A percentile compares a stretch with the other conserved stretches of the same genome.
These are phyloP conservation scores for Trissoscelio sp. DNA, from an alignment of 2,888 invertebrate genomes.

Conservation along the genomic window DNA sequence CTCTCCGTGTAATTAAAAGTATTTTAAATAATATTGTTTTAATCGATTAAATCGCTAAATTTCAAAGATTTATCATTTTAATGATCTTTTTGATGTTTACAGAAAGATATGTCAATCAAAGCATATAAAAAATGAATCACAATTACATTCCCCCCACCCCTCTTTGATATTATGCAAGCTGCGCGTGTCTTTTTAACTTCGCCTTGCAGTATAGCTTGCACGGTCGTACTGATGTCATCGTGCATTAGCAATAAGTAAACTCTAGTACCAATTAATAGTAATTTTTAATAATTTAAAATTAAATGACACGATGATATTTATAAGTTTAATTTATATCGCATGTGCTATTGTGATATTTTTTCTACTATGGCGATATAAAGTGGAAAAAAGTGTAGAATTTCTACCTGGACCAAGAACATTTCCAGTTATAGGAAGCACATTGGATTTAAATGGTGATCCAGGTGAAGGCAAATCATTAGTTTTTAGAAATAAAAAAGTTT, in stretches of 20 bases:
- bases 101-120: too few relatives aligned
- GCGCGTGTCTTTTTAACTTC: slow-evolving; percentile 2
- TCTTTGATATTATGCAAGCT: slow-evolving; percentile 1
- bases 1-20: too few relatives aligned
- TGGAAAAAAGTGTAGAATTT: slow-evolving; percentile 46
- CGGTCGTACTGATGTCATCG: background rate
- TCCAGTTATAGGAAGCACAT: slow-evolving; percentile 56
- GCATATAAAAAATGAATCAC: too few relatives aligned
- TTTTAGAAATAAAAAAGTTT: background rate
- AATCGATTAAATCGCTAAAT: too few relatives aligned
- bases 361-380: slow-evolving; percentile 40
- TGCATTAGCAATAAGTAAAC: background rate
- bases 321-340: slow-evolving; percentile 10
- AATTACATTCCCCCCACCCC: background rate
- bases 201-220: slow-evolving; percentile 4
- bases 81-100: too few relatives aligned
- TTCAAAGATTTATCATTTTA: too few relatives aligned
- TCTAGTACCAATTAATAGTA: background rate
- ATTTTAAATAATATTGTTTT: too few relatives aligned
- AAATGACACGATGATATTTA: slow-evolving; percentile 34
- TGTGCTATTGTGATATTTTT: slow-evolving; percentile 4
- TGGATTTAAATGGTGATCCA: slow-evolving; percentile 49
- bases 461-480: slow-evolving; percentile 24
- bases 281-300: background rate
- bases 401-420: slow-evolving; percentile 39